These are phyloP conservation scores for Psittacula echo DNA, from an alignment of 2,797 vertebrate genomes.

Conservation along the genomic window DNA sequence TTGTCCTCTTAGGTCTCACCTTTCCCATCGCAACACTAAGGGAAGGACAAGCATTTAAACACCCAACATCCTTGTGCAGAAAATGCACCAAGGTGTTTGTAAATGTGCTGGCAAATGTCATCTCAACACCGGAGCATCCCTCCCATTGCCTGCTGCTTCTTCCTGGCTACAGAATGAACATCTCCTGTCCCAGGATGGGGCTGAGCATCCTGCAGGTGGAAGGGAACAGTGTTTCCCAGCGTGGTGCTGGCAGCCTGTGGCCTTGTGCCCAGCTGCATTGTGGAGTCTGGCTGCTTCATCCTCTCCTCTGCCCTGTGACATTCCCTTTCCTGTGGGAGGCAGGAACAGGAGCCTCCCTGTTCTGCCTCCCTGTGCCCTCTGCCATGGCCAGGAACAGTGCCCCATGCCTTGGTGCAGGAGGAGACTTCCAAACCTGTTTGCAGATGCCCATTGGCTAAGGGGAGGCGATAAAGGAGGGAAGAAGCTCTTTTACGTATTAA, in stretches of 20 bases:
- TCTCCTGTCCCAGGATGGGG: background rate
- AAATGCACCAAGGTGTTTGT: background rate
- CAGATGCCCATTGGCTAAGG: background rate
- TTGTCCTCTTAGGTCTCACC: background rate
- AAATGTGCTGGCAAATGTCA: background rate
- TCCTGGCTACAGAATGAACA: background rate
- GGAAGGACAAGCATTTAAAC: background rate
- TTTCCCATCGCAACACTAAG: background rate
- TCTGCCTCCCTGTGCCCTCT: background rate
- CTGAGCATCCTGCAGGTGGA: background rate
- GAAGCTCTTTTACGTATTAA: constrained; percentile 33
- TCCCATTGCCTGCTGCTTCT: rapidly evolving
- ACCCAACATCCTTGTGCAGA: background rate
- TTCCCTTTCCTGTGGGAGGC: background rate
- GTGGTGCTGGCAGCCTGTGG: background rate
- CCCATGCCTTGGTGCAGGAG: background rate
- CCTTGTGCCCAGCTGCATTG: background rate
- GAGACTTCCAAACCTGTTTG: background rate
- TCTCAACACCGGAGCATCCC: background rate
- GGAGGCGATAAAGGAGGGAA: background rate
- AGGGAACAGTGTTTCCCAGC: background rate
- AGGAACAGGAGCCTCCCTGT: background rate
- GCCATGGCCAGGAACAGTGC: background rate
- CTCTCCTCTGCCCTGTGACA: background rate
- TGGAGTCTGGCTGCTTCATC: background rate